Percentiles rank a stretch among this genome's conserved stretches.
Evolutionary conservation across 2,797 vertebrate genomes (phyloP).

Genomic region (Petrocephalus schoutedeni): DNA sequence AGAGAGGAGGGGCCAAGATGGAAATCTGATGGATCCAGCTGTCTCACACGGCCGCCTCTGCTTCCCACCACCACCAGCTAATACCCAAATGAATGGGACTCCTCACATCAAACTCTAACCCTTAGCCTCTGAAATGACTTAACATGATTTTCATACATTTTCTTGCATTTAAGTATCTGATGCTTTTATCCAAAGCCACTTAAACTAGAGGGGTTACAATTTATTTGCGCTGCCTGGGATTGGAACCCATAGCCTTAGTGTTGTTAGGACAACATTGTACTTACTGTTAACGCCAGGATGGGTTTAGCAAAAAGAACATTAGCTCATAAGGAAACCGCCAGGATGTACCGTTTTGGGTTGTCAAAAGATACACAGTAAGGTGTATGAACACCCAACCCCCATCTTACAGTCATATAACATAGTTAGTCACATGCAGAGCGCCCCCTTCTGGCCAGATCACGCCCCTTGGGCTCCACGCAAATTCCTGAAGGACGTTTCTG

Average conservation of each 20-base stretch:
- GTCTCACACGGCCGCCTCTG: not conserved
- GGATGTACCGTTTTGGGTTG: not conserved
- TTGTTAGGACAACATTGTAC: not conserved
- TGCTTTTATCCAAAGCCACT: not conserved
- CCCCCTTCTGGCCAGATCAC: not conserved
- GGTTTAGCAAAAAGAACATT: not conserved
- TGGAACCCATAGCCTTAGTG: not conserved
- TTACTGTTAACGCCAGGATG: not conserved
- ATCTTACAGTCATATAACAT: not conserved
- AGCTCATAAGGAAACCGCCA: not conserved
- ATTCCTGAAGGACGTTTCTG: not conserved
- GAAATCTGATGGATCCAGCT: slow-evolving; percentile 13
- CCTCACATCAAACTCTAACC: not conserved
- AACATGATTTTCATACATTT: not conserved
- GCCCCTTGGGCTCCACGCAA: not conserved
- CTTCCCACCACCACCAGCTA: not conserved
- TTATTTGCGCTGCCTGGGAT: not conserved
- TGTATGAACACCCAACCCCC: not conserved
- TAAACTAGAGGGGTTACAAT: not conserved
- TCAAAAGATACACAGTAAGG: not conserved
- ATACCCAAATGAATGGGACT: not conserved
- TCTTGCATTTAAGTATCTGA: not conserved
- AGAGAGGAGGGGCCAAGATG: not conserved
- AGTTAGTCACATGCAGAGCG: not conserved
- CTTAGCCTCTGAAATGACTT: not conserved